phyloP scores from a whole-genome alignment of 2,797 vertebrate species.

The Gallinago stenura region DNA sequence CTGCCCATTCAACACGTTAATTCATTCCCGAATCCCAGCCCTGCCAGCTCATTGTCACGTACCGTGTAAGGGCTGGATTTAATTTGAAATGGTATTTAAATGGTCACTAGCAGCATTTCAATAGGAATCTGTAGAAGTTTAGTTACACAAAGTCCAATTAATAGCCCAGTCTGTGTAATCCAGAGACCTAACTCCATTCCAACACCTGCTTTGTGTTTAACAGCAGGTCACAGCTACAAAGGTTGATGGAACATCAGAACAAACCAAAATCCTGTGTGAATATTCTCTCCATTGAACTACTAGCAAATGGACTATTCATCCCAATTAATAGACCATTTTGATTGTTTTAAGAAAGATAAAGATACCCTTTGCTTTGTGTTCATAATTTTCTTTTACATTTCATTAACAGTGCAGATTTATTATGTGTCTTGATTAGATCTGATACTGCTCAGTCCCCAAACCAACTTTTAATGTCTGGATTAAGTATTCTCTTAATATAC shows the following conservation, averaged over 20 bases:
- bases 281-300: neutral
- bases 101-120: neutral
- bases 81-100: slow-evolving; percentile 30
- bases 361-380: neutral
- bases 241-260: neutral
- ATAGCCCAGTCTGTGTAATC: neutral
- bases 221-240: neutral
- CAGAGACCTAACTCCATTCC: neutral
- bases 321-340: neutral
- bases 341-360: neutral
- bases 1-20: slow-evolving; percentile 5
- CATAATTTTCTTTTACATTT: neutral
- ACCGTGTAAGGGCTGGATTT: neutral
- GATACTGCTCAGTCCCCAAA: neutral
- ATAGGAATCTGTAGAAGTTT: neutral
- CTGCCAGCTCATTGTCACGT: neutral
- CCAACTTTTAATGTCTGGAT: neutral
- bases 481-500: neutral
- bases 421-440: neutral
- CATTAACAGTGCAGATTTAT: neutral
- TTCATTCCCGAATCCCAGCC: slow-evolving; percentile 15
- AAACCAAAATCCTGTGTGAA: neutral
- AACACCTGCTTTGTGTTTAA: neutral
- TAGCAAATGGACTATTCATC: neutral
- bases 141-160: neutral